Percentiles rank a stretch among this genome's conserved stretches.
These are phyloP conservation scores for Neofelis nebulosa DNA, from an alignment of 2,113 vertebrate genomes.

Conservation along the genomic window DNA sequence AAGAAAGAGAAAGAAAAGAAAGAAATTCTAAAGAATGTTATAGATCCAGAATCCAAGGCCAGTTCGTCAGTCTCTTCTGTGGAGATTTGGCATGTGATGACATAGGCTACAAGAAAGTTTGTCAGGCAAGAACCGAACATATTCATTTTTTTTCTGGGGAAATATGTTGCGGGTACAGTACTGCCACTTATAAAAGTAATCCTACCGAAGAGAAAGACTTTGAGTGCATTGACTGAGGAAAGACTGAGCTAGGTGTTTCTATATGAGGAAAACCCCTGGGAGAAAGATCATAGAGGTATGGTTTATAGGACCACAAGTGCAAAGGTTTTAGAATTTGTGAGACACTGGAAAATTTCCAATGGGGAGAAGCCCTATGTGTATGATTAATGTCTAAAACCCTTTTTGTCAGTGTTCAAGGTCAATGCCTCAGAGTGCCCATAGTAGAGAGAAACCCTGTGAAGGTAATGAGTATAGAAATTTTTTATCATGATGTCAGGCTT, in stretches of 20 bases:
- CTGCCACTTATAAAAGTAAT: background rate
- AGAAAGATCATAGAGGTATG: background rate
- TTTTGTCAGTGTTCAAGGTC: background rate
- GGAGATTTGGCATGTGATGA: background rate
- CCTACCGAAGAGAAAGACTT: background rate
- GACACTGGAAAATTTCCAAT: background rate
- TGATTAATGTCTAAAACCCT: background rate
- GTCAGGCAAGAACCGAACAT: background rate
- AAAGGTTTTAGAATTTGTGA: conserved; percentile 33
- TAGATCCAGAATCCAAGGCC: background rate
- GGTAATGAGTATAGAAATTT: background rate
- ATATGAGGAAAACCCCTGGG: background rate
- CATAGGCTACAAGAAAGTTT: background rate
- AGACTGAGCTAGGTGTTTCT: background rate
- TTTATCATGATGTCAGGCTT: background rate
- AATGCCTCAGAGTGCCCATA: background rate
- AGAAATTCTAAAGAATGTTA: background rate
- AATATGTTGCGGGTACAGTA: background rate
- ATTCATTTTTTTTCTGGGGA: background rate
- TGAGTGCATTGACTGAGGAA: conserved; percentile 2
- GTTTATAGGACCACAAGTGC: background rate
- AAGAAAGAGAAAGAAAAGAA: background rate
- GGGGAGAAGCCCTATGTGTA: background rate
- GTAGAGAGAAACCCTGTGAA: background rate
- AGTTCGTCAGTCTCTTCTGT: background rate